Evolutionary conservation across 2,888 invertebrate species (phyloP).

Genomic region (Oegoconia quadripuncta): DNA sequence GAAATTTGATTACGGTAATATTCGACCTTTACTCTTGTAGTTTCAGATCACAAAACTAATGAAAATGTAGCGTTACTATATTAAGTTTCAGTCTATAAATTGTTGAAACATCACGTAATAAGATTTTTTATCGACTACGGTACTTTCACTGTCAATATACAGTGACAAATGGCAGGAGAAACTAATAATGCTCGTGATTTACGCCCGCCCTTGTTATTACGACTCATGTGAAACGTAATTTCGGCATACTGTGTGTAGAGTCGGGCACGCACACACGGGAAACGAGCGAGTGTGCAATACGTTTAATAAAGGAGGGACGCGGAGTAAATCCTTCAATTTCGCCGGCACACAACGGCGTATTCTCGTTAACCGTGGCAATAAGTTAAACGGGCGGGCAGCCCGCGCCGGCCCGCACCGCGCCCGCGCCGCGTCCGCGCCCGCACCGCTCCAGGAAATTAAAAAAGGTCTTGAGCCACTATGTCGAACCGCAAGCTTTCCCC

Average conservation of each 20-base stretch:
- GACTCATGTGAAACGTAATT: constrained; percentile 79
- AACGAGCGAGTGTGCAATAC: constrained; percentile 65
- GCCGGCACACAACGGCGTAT: constrained; percentile 77
- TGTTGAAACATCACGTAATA: too few relatives aligned
- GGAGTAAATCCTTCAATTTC: constrained; percentile 79
- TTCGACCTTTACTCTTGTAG: too few relatives aligned
- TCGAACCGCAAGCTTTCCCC: constrained; percentile 27
- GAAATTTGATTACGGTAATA: too few relatives aligned
- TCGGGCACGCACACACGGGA: constrained; percentile 48
- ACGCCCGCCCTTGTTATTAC: constrained; percentile 78
- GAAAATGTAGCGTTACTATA: too few relatives aligned
- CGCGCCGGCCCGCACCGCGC: constrained; percentile 29
- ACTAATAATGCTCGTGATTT: constrained; percentile 78
- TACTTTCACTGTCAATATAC: constrained; percentile 55
- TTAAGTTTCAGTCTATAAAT: too few relatives aligned
- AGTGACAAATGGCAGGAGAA: constrained; percentile 71
- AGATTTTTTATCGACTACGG: constrained; percentile 28
- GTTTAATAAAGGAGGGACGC: constrained; percentile 79
- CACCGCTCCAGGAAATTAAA: constrained; percentile 65
- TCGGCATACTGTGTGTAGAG: constrained; percentile 67
- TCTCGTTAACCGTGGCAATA: constrained; percentile 79
- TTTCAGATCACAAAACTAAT: too few relatives aligned
- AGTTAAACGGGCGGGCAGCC: constrained; percentile 69
- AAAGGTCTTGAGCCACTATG: constrained; percentile 58
- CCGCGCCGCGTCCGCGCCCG: constrained; percentile 34